Base-by-base conservation (phyloP, 2,888 invertebrate species). In the Taphrorychus bicolor region DNA sequence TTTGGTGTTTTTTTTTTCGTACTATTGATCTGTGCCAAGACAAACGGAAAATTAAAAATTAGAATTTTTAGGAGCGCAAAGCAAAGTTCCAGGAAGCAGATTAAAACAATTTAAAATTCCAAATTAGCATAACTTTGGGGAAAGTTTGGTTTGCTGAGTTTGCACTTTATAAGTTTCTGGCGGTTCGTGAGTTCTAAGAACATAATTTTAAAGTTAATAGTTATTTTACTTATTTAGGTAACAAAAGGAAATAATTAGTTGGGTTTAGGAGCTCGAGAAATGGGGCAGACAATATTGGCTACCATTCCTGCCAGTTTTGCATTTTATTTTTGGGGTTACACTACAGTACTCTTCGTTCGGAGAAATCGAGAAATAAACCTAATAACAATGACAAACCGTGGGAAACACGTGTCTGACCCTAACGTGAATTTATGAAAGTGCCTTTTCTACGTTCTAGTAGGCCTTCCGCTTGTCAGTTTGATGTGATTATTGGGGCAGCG, bases 31-130 rank as follows among this genome's bases (percentile, higher is more conserved):
- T 45, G 18, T 11, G 2, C 14, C 45, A 51, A 51, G 21, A 51
- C 22, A 51, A 51, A 54, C 32, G 32, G 54, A 32, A 78, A 71
- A 60, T 68, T 54, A 59, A 64, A 62, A 65, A 59, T 58, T 54
- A 42, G n/a, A n/a, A 16, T 52, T n/a, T 41, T 52, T 51, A 23
- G 51, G 24, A 59, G 49, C 32, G 23, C 19, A 48, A 14, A 40
- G 17, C 11, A 41, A 23, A 62, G 54, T 62, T 54, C 24, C 17
- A 14, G 42, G 21, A 53, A 48, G 45, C 24, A 62, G 62, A 54
- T 62, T 62, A 62, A 62, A 62, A 62, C 56, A 62, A 54, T 62
- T 62, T 62, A 62, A 62, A 48, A 48, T 56, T 62, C 45, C 48
- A 56, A 62, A 62, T 62, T 62, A 41, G 54, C 53, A 14, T 18